Evolutionary conservation across 2,888 invertebrate genomes (phyloP).

Genomic region (Aphelenchoides bicaudatus): DNA sequence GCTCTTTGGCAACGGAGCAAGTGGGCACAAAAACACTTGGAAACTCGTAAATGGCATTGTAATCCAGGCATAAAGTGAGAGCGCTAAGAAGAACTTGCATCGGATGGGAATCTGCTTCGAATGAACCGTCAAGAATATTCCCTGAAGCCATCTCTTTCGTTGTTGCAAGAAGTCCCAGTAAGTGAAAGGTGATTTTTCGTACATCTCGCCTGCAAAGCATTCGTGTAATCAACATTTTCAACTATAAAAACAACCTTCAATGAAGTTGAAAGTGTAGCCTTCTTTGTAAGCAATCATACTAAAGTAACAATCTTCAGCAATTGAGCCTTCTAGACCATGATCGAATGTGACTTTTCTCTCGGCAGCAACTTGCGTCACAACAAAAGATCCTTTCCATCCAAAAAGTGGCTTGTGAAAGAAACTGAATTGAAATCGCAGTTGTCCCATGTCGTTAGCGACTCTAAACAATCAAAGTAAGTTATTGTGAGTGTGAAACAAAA

Average conservation of each 20-base stretch:
- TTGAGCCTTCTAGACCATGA: slow-evolving; percentile 90
- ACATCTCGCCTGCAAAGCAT: slow-evolving; percentile 76
- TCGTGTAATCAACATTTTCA: background rate
- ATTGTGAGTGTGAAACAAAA: background rate
- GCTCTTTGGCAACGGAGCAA: slow-evolving; percentile 70
- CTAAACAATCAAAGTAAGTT: slow-evolving; percentile 67
- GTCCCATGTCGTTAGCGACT: slow-evolving; percentile 96
- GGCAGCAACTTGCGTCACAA: slow-evolving; percentile 88
- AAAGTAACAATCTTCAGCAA: slow-evolving; percentile 96
- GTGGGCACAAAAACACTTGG: slow-evolving; percentile 67
- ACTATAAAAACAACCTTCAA: slow-evolving; percentile 68
- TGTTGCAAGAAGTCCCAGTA: slow-evolving; percentile 91
- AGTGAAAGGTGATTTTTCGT: slow-evolving; percentile 94
- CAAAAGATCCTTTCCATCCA: slow-evolving; percentile 96
- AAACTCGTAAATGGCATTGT: slow-evolving; percentile 87
- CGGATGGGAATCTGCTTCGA: slow-evolving; percentile 51
- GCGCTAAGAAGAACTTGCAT: slow-evolving; percentile 69
- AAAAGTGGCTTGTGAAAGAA: slow-evolving; percentile 89
- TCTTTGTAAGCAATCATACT: slow-evolving; percentile 87
- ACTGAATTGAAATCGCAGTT: slow-evolving; percentile 83
- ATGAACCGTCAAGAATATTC: slow-evolving; percentile 64
- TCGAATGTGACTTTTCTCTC: slow-evolving; percentile 88
- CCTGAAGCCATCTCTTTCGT: slow-evolving; percentile 83
- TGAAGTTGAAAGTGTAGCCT: slow-evolving; percentile 87
- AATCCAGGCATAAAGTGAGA: slow-evolving; percentile 92